These are phyloP conservation scores for Clytia hemisphaerica DNA, from an alignment of 30 jellyfish, hydroid and myxozoan species.

Conservation along the genomic window DNA sequence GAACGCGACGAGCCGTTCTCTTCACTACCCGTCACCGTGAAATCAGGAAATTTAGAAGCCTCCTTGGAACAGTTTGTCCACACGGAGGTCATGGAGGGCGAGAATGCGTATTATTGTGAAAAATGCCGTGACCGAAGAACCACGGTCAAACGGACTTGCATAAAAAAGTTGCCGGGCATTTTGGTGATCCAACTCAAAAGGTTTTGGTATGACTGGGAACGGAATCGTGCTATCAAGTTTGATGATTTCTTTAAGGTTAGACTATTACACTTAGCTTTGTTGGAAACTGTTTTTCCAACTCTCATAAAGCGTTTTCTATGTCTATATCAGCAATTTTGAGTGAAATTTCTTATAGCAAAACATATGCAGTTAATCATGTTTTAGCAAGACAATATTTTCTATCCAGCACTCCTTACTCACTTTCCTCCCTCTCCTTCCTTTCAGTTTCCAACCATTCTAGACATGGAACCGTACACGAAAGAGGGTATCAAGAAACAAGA, in stretches of 20 bases:
- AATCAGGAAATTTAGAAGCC: slow-evolving; percentile 74
- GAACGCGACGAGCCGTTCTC: slow-evolving; percentile 91
- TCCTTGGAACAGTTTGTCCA: slow-evolving; percentile 88
- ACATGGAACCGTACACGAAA: slow-evolving; percentile 87
- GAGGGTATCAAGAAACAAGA: slow-evolving; percentile 65
- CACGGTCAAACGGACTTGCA: slow-evolving; percentile 78
- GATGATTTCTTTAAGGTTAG: slow-evolving; percentile 91
- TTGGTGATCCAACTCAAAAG: slow-evolving; percentile 80
- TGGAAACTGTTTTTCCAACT: background rate
- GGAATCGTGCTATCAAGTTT: slow-evolving; percentile 90
- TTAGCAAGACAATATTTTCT: background rate
- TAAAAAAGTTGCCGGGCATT: slow-evolving; percentile 84
- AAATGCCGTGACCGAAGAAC: slow-evolving; percentile 95
- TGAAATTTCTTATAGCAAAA: background rate
- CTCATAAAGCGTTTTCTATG: background rate
- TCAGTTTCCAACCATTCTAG: slow-evolving; percentile 91
- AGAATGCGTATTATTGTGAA: slow-evolving; percentile 94
- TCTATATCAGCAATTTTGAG: background rate
- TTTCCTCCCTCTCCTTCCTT: background rate
- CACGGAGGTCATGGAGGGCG: slow-evolving; percentile 98
- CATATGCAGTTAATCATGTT: background rate
- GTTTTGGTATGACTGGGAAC: slow-evolving; percentile 99
- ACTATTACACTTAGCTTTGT: background rate
- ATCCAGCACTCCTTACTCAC: background rate
- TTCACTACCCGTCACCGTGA: slow-evolving; percentile 91